phyloP scores from a whole-genome alignment of 1,140 invertebrate genomes.

The Gryllus bimaculatus region DNA sequence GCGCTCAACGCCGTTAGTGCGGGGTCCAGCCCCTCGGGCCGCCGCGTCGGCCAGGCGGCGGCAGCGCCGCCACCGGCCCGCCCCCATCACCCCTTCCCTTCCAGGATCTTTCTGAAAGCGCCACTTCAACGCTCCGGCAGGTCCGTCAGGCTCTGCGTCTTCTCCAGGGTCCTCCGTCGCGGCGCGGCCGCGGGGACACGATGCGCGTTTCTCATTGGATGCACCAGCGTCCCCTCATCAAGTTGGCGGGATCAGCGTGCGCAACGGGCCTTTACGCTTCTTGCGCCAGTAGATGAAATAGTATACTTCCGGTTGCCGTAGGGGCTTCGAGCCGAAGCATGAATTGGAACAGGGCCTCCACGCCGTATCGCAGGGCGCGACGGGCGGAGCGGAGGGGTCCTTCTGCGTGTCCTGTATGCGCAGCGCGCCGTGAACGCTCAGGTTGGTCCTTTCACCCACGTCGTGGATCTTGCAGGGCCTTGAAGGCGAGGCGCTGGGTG shows the following conservation, averaged over 20 bases:
- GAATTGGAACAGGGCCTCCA: background rate
- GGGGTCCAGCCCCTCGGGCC: background rate
- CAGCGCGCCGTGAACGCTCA: constrained; percentile 72
- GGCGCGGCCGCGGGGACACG: constrained; percentile 7
- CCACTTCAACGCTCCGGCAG: constrained; percentile 26
- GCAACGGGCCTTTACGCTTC: constrained; percentile 62
- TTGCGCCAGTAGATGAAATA: constrained; percentile 52
- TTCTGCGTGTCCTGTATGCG: constrained; percentile 63
- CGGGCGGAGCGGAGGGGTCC: constrained; percentile 31
- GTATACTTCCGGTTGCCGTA: constrained; percentile 18
- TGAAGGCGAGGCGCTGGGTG: constrained; percentile 50
- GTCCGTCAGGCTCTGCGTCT: constrained; percentile 32
- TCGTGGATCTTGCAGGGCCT: constrained; percentile 36
- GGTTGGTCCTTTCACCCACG: constrained; percentile 38
- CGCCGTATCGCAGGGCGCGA: constrained; percentile 19
- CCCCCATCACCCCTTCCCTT: constrained; percentile 22
- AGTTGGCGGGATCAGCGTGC: constrained; percentile 72
- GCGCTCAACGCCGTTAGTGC: background rate
- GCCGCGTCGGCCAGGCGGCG: constrained; percentile 9
- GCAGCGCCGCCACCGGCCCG: constrained; percentile 16
- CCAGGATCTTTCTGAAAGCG: constrained; percentile 23
- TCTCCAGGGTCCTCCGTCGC: constrained; percentile 30
- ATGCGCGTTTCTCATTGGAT: constrained; percentile 25
- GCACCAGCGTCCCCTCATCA: constrained; percentile 60
- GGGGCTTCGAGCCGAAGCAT: background rate